Evolutionary conservation across 2,797 vertebrate species (phyloP), one percentile per base, ranked within the genome.

Genomic region (Tolypeutes matacus): DNA sequence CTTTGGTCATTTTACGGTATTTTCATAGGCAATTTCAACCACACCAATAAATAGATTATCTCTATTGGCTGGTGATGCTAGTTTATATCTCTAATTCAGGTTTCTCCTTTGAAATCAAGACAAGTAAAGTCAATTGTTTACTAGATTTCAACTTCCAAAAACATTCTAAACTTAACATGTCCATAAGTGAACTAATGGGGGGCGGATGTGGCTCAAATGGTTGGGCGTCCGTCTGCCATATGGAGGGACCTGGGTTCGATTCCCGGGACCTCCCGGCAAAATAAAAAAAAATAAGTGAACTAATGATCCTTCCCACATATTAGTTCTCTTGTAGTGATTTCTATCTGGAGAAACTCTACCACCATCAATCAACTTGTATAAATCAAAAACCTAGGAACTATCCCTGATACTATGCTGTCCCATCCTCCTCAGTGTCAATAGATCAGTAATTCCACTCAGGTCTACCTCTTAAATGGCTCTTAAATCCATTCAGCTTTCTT

Each of bases 261-360:
- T n/a, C n/a, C n/a, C n/a, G n/a, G n/a, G n/a, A n/a, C n/a, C n/a
- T n/a, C n/a, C n/a, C n/a, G n/a, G n/a, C n/a, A n/a, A n/a, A n/a
- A n/a, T n/a, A n/a, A n/a, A n/a, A n/a, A n/a, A n/a, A n/a, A n/a
- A 53, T 88, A 39, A 88, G 13, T 72, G 84, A 97, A 49, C 5
- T 18, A 84, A 73, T 39, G 39, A n/a, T n/a, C 12, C 18, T 85
- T 27, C 78, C 6, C 18, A 31, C 31, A 1, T 39, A 75, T 65
- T 64, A 42, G 7, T 31, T 72, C 13, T 95, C 25, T 46, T 70
- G 15, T 39, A 27, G n/a, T 27, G 64, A 77, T 64, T 92, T 75
- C 53, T n/a, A 49, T 36, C 23, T 39, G 39, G 36, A 25, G 25
- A 86, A 78, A 89, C 39, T 69, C 8, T 7, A 82, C 25, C 49